Conservation (phyloP, 2,888 invertebrate species). For the Callinectes sapidus region DNA sequence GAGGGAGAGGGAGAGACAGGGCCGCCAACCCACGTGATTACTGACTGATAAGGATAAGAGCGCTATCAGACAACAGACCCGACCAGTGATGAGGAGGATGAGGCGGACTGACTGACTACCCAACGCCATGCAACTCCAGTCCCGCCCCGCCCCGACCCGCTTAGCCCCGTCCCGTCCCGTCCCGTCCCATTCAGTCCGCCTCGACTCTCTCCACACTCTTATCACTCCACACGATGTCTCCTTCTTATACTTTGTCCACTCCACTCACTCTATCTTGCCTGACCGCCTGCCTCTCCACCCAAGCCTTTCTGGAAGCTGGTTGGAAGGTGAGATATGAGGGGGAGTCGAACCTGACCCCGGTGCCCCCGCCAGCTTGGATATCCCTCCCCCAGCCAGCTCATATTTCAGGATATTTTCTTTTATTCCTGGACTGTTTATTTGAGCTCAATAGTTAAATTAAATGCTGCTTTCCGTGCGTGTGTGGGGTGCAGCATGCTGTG, state of each 20-base stretch:
- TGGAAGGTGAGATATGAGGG: too few relatives aligned
- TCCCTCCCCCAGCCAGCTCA: too few relatives aligned
- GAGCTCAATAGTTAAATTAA: too few relatives aligned
- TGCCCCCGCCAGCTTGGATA: too few relatives aligned
- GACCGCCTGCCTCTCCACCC: too few relatives aligned
- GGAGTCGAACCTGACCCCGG: too few relatives aligned
- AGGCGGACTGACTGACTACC: too few relatives aligned
- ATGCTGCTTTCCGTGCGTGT: too few relatives aligned
- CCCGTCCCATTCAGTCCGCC: neutral
- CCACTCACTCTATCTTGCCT: neutral
- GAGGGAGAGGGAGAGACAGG: neutral
- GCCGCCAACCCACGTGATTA: neutral
- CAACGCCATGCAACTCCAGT: neutral
- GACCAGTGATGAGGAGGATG: neutral
- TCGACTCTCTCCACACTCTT: neutral
- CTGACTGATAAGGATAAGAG: slow-evolving; percentile 8
- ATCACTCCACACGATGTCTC: neutral
- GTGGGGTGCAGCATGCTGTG: too few relatives aligned
- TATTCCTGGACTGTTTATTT: too few relatives aligned
- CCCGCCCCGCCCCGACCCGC: neutral
- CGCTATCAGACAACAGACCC: neutral
- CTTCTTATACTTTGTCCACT: neutral
- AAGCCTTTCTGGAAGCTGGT: too few relatives aligned
- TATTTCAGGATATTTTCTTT: too few relatives aligned
- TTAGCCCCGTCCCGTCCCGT: neutral